Conservation (phyloP, 2,113 vertebrate genomes). For the Oreochromis spilurus region DNA sequence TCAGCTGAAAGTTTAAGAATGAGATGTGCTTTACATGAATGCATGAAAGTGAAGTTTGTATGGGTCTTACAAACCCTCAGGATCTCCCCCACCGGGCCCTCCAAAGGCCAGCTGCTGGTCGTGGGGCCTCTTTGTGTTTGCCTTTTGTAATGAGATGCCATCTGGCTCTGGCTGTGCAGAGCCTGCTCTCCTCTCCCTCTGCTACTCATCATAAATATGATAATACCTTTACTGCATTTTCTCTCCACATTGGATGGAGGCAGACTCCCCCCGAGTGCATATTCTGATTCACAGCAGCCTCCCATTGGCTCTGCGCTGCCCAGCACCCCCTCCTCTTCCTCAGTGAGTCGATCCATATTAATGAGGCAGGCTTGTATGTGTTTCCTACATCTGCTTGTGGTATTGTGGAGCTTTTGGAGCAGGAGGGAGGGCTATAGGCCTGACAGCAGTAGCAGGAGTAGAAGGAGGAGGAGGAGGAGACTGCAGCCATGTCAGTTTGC, state of each 20-base stretch:
- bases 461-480: slow-evolving; percentile 59
- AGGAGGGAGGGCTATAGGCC: slow-evolving; percentile 67
- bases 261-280: slow-evolving; percentile 13
- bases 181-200: slow-evolving; percentile 67
- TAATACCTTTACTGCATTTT: background rate
- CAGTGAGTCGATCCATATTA: slow-evolving; percentile 56
- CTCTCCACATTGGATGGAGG: slow-evolving; percentile 36
- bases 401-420: slow-evolving; percentile 66
- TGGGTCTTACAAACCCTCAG: slow-evolving; percentile 7
- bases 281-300: slow-evolving; percentile 18
- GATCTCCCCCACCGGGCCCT: slow-evolving; percentile 5
- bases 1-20: background rate
- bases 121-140: slow-evolving; percentile 57
- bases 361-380: slow-evolving; percentile 65
- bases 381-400: slow-evolving; percentile 75
- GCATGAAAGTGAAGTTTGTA: background rate
- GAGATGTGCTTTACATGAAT: background rate
- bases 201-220: slow-evolving; percentile 70
- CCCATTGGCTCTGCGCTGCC: slow-evolving; percentile 45
- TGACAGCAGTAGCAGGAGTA: slow-evolving; percentile 67
- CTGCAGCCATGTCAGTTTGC: slow-evolving; percentile 85
- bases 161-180: slow-evolving; percentile 67
- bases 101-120: slow-evolving; percentile 58
- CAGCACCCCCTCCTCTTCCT: slow-evolving; percentile 15
- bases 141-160: slow-evolving; percentile 72